Evolutionary conservation across 2,113 vertebrate genomes (phyloP).

Genomic region (Butastur rufipennis): DNA sequence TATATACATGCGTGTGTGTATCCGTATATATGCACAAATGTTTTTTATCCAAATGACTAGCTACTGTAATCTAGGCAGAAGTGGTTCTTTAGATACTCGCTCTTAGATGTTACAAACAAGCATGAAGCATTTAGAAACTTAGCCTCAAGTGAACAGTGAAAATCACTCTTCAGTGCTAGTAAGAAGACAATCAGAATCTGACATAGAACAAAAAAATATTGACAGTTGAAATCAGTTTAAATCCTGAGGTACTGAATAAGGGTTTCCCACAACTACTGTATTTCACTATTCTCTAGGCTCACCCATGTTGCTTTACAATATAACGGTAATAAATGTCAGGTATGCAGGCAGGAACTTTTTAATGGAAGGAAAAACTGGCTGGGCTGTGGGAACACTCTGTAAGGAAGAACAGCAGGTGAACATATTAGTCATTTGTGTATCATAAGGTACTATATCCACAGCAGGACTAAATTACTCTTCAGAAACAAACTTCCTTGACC

Average conservation of each 20-base stretch:
- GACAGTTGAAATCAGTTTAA: not conserved
- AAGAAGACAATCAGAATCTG: not conserved
- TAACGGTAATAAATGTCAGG: not conserved
- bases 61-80: not conserved
- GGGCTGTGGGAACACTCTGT: not conserved
- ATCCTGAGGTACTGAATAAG: not conserved
- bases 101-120: not conserved
- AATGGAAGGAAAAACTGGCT: not conserved
- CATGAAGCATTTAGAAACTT: not conserved
- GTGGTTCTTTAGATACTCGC: rapidly evolving
- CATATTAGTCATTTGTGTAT: not conserved
- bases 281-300: not conserved
- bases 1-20: rapidly evolving
- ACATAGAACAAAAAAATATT: not conserved
- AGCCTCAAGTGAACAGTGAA: not conserved
- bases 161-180: not conserved
- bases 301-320: not conserved
- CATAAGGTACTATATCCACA: not conserved
- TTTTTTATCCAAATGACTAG: not conserved
- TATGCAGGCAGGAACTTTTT: not conserved
- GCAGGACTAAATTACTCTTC: not conserved
- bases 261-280: not conserved
- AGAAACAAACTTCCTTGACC: not conserved
- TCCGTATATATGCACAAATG: not conserved
- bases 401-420: not conserved